Evolutionary conservation across 2,888 invertebrate species (phyloP).

Genomic region (Odontocolon sp.): DNA sequence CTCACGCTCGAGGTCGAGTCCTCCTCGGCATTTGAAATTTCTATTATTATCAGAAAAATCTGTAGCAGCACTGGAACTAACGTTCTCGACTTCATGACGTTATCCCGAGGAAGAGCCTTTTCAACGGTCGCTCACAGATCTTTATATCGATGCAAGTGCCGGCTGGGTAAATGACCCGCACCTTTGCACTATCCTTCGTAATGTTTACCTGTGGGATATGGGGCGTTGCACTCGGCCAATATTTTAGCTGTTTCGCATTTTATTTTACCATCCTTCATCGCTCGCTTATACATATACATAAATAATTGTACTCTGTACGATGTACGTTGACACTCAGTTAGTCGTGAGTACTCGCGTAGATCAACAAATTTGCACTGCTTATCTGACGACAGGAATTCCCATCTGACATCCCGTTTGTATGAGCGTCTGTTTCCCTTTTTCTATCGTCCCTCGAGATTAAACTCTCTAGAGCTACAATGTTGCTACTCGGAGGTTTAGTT

Average conservation of each 20-base stretch:
- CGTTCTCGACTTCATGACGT: conserved; percentile 55
- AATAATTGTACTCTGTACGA: background rate
- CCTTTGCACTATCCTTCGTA: conserved; percentile 30
- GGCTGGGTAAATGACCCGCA: conserved; percentile 49
- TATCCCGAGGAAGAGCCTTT: conserved; percentile 31
- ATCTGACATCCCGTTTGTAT: conserved; percentile 38
- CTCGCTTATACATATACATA: background rate
- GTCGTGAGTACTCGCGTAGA: conserved; percentile 49
- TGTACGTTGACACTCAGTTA: background rate
- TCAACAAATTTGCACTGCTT: conserved; percentile 75
- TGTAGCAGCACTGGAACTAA: background rate
- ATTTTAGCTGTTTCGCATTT: conserved; percentile 55
- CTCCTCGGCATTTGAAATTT: conserved; percentile 18
- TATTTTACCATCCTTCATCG: conserved; percentile 8
- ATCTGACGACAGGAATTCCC: conserved; percentile 64
- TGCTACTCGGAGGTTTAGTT: background rate
- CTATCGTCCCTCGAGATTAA: background rate
- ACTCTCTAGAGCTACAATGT: background rate
- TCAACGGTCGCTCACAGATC: conserved; percentile 21
- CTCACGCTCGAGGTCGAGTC: conserved; percentile 26
- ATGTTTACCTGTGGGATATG: conserved; percentile 52
- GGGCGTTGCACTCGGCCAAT: conserved; percentile 61
- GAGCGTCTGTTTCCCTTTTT: conserved; percentile 20
- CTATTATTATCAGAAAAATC: conserved; percentile 3
- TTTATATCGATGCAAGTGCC: conserved; percentile 56